These are phyloP conservation scores for Thinocorus orbignyianus DNA, from an alignment of 2,113 vertebrate genomes.

Conservation along the genomic window DNA sequence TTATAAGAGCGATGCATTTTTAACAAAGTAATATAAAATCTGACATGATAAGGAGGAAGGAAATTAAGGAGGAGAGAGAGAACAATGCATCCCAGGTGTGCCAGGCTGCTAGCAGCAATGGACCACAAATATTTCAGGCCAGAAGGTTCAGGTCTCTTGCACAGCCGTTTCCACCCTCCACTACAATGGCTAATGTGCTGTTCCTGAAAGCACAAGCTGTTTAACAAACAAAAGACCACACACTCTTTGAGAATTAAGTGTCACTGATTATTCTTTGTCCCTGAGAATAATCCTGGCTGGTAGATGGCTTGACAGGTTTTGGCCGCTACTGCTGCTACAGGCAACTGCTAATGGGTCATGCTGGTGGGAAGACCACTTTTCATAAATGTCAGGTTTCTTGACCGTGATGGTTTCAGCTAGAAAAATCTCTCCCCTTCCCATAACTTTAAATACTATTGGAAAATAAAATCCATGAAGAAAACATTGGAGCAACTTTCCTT, in stretches of 20 bases:
- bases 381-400: neutral
- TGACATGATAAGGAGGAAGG: accelerated
- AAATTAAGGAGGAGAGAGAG: neutral
- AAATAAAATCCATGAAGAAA: conserved; percentile 2
- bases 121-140: neutral
- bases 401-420: neutral
- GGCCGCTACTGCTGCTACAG: neutral
- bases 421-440: conserved; percentile 14
- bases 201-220: neutral
- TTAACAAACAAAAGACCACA: neutral
- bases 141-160: neutral
- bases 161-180: neutral
- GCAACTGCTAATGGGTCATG: neutral
- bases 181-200: neutral
- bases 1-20: neutral
- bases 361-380: neutral
- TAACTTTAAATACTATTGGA: neutral
- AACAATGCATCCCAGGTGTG: neutral
- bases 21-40: neutral
- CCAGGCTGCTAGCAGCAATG: neutral
- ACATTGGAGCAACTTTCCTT: neutral
- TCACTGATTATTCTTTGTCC: neutral
- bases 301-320: neutral
- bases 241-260: neutral
- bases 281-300: neutral